Evolutionary conservation across 2,888 invertebrate species (phyloP).

Genomic region (Drosophila tanythrix): DNA sequence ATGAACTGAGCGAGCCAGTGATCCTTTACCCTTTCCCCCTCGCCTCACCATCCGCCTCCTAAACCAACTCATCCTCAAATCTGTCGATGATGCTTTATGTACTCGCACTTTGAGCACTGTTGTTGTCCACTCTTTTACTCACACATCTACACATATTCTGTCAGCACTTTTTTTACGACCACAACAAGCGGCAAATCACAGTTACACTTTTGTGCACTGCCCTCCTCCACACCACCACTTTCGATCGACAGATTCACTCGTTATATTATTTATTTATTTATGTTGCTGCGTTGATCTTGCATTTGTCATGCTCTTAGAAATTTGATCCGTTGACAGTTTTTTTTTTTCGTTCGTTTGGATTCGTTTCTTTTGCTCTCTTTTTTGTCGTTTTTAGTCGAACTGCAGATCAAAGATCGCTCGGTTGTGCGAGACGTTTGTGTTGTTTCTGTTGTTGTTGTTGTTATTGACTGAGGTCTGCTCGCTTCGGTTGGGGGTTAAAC

Average conservation of each 20-base stretch:
- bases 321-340: constrained; percentile 81
- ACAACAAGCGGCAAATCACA: constrained; percentile 33
- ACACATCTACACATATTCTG: constrained; percentile 23
- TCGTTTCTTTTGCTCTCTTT: constrained; percentile 9
- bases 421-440: constrained; percentile 39
- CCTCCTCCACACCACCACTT: constrained; percentile 18
- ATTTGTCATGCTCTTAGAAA: constrained; percentile 68
- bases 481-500: constrained; percentile 61
- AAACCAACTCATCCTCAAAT: background rate
- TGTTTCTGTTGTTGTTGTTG: constrained; percentile 7
- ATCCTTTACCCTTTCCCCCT: background rate
- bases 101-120: constrained; percentile 54
- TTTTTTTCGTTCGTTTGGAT: background rate
- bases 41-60: background rate
- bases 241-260: constrained; percentile 35
- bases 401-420: constrained; percentile 82
- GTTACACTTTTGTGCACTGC: constrained; percentile 35
- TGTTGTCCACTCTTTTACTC: constrained; percentile 4
- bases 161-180: constrained; percentile 41
- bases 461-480: constrained; percentile 32
- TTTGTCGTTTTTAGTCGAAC: constrained; percentile 7
- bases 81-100: constrained; percentile 67
- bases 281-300: constrained; percentile 53
- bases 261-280: constrained; percentile 18
- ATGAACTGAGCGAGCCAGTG: constrained; percentile 59